phyloP scores from a whole-genome alignment of 2,113 vertebrate genomes.

The Amia ocellicauda region DNA sequence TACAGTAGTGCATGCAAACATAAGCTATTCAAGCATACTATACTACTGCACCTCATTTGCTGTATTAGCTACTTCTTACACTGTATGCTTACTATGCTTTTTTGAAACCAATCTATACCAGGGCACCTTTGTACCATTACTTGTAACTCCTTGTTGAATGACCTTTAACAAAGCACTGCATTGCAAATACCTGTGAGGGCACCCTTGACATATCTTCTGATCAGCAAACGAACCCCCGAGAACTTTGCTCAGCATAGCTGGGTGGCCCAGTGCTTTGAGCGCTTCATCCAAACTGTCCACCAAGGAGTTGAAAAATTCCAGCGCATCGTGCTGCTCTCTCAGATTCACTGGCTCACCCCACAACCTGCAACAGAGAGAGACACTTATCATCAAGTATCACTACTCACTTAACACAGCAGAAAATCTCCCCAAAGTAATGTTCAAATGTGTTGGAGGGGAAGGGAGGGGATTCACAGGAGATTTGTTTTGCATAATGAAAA shows the following conservation, averaged over 20 bases:
- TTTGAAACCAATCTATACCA: no score
- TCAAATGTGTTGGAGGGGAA: neutral
- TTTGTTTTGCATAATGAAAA: neutral
- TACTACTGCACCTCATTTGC: no score
- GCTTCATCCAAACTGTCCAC: conserved; percentile 99
- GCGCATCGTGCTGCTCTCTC: conserved; percentile 93
- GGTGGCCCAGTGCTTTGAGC: conserved; percentile 94
- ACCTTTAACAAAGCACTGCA: no score
- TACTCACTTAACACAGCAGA: neutral
- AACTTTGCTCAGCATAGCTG: conserved; percentile 97
- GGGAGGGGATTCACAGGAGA: no score
- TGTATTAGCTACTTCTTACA: no score
- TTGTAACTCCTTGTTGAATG: no score
- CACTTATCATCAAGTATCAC: neutral
- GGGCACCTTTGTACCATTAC: no score
- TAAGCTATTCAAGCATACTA: neutral
- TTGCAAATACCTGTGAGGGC: conserved; percentile 86
- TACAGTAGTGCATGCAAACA: conserved; percentile 1
- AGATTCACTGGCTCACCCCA: conserved; percentile 98
- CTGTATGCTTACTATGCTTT: no score
- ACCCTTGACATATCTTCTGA: conserved; percentile 99
- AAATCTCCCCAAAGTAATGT: neutral
- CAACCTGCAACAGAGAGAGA: conserved; percentile 67
- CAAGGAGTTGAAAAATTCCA: conserved; percentile 98
- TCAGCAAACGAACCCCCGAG: conserved; percentile 98